Evolutionary conservation across 2,888 invertebrate genomes (phyloP).

Genomic region (Clostera curtula): DNA sequence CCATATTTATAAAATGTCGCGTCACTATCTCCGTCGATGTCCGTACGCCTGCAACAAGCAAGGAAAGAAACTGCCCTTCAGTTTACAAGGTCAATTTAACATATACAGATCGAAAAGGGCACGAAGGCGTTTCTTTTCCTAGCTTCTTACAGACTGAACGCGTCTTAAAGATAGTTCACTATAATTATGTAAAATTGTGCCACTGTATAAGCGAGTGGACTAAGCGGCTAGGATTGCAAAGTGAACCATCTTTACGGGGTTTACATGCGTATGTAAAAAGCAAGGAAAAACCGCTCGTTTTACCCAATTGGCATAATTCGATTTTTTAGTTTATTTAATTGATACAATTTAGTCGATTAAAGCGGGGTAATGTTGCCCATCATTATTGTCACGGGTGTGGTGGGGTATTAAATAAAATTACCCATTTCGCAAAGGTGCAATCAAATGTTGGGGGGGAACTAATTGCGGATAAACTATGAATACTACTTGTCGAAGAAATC

Average conservation of each 20-base stretch:
- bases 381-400: too few relatives aligned
- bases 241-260: conserved; percentile 15
- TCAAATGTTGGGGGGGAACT: too few relatives aligned
- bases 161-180: conserved; percentile 20
- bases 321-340: too few relatives aligned
- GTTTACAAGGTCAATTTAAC: conserved; percentile 12
- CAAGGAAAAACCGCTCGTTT: conserved; percentile 71
- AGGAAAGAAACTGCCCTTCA: conserved; percentile 60
- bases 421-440: too few relatives aligned
- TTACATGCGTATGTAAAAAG: conserved; percentile 44
- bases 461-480: too few relatives aligned
- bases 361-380: too few relatives aligned
- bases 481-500: too few relatives aligned
- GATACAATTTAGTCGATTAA: too few relatives aligned
- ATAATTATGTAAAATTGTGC: conserved; percentile 1
- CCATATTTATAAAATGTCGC: conserved; percentile 65
- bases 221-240: conserved; percentile 12
- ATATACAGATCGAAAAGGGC: not conserved
- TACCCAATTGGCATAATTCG: too few relatives aligned
- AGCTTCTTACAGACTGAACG: conserved; percentile 59
- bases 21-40: conserved; percentile 68
- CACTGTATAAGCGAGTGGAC: not conserved
- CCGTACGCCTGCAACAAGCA: conserved; percentile 68
- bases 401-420: too few relatives aligned
- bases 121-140: conserved; percentile 67